These are phyloP conservation scores for Tachina grossa DNA, from an alignment of 2,888 invertebrate genomes.

Conservation along the genomic window DNA sequence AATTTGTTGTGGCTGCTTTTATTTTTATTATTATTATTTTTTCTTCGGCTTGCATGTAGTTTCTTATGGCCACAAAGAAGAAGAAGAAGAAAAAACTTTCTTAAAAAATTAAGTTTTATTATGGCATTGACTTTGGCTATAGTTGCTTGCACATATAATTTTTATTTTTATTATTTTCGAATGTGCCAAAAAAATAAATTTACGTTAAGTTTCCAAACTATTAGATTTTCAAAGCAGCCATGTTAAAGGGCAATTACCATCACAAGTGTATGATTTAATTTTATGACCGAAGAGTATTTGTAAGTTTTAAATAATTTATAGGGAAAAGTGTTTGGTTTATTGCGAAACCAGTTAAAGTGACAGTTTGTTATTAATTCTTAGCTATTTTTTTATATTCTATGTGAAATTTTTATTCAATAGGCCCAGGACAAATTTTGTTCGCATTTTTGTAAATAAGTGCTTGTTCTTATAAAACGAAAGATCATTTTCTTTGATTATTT, in stretches of 20 bases:
- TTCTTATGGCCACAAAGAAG: conserved; percentile 21
- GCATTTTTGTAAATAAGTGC: too few relatives aligned
- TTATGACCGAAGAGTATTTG: conserved; percentile 19
- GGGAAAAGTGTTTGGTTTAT: conserved; percentile 6
- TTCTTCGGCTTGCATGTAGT: background rate
- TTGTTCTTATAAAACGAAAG: too few relatives aligned
- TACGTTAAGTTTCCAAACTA: conserved; percentile 29
- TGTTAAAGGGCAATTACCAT: conserved; percentile 54
- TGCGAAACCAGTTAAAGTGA: background rate
- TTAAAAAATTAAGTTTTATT: conserved; percentile 62
- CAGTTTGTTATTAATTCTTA: background rate
- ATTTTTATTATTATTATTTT: background rate
- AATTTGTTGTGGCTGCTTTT: background rate
- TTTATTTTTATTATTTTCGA: background rate
- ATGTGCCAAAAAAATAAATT: conserved; percentile 56
- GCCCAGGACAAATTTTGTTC: too few relatives aligned
- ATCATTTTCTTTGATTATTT: too few relatives aligned
- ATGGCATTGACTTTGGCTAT: conserved; percentile 63
- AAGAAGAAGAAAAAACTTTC: conserved; percentile 15
- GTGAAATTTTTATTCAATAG: too few relatives aligned
- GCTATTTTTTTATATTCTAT: too few relatives aligned
- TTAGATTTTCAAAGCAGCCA: conserved; percentile 33
- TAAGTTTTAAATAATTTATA: conserved; percentile 1
- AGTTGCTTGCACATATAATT: background rate
- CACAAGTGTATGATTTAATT: conserved; percentile 36